These are phyloP conservation scores for Hoplostethus mediterraneus DNA, from an alignment of 2,797 vertebrate genomes.

Conservation along the genomic window DNA sequence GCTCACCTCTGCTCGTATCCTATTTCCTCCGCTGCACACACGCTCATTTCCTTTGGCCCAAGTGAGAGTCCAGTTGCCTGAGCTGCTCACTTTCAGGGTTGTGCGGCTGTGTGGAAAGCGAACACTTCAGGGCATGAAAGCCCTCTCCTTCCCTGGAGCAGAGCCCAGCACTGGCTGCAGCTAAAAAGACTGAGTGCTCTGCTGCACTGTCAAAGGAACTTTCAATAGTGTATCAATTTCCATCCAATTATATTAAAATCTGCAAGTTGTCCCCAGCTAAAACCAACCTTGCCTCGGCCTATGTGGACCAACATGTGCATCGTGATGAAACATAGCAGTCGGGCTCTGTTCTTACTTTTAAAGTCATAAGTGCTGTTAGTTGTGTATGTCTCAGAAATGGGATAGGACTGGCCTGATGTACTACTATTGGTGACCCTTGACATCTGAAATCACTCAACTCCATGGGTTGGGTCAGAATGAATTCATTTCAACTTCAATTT, in stretches of 20 bases:
- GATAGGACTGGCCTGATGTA: neutral
- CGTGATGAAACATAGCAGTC: conserved; percentile 16
- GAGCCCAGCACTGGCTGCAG: conserved; percentile 49
- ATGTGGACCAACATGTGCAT: conserved; percentile 13
- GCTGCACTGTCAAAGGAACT: conserved; percentile 30
- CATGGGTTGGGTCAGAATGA: conserved; percentile 1
- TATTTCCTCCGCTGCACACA: conserved; percentile 50
- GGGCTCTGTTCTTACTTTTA: conserved; percentile 26
- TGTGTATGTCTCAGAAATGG: neutral
- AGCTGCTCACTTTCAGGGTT: conserved; percentile 49
- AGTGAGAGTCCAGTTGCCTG: conserved; percentile 39
- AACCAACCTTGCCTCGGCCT: conserved; percentile 9
- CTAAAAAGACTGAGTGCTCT: conserved; percentile 47
- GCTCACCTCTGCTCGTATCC: conserved; percentile 61
- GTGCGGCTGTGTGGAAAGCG: conserved; percentile 51
- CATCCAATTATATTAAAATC: conserved; percentile 41
- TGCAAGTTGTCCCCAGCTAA: conserved; percentile 33
- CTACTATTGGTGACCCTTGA: neutral
- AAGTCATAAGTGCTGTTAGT: conserved; percentile 22
- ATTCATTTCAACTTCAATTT: neutral
- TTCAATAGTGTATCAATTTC: conserved; percentile 32
- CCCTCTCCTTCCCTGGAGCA: conserved; percentile 52
- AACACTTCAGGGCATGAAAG: conserved; percentile 46
- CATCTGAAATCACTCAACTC: conserved; percentile 27
- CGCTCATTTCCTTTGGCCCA: conserved; percentile 58